Base-by-base conservation (phyloP, 2,888 invertebrate genomes). In the Lysandra coridon region DNA sequence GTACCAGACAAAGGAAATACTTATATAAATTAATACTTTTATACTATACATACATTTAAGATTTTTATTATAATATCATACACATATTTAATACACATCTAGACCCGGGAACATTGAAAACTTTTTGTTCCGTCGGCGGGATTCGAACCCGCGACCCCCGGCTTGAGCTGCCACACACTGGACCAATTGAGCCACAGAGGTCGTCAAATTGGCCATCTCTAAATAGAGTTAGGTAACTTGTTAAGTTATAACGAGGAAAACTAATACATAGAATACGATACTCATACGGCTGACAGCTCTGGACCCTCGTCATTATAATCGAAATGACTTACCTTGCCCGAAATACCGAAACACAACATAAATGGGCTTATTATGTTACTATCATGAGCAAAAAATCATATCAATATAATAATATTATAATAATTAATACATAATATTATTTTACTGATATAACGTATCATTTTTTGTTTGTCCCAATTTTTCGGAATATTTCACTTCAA, bases 291-390 rank as follows among this genome's bases (percentile, higher is more conserved):
- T 44, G 75, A 44, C 75, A 75, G 75, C 44, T 2, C 74, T 1
- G 4, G 4, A 75, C 75, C 75, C 75, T 75, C 75, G 75, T 75
- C 75, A 75, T 49, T 23, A 49, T 10, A 75, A 75, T 44, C 75
- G 75, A 75, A 49, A 75, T 75, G 44, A 23, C 23, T 23, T 44
- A 23, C 23, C 75, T 75, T 49, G 17, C 33, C 75, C 23, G 44
- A 75, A 49, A 75, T 49, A 75, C 44, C 5, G 2, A 75, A 10
- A 49, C 53, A 49, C 5, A 23, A 75, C 49, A 49, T 30, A 75
- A 75, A 75, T 44, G 49, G n/a, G 23, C 30, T 30, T 75, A 49
- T 14, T 49, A 30, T 69, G 33, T 69, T 4, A 69, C 69, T 62
- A 69, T 14, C 69, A 33, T 33, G 1, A 69, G 33, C 69, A 4